These are phyloP conservation scores for Cyprinus carpio DNA, from an alignment of 2,113 vertebrate species.

Conservation along the genomic window DNA sequence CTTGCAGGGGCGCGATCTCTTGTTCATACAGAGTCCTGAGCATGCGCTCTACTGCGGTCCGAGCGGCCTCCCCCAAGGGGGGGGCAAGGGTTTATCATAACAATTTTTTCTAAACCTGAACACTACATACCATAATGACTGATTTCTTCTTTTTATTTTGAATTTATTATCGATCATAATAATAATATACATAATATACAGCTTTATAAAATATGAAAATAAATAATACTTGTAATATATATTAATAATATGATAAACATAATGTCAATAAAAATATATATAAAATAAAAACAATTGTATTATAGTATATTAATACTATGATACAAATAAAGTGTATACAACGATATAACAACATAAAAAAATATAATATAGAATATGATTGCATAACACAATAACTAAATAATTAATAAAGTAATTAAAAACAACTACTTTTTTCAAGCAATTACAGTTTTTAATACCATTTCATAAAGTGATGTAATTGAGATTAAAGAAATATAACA, in stretches of 20 bases:
- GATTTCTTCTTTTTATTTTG: too few relatives aligned
- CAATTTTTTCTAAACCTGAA: too few relatives aligned
- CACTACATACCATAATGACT: too few relatives aligned
- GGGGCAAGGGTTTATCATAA: conserved; percentile 91
- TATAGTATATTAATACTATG: not conserved
- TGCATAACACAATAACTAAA: too few relatives aligned
- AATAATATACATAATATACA: not conserved
- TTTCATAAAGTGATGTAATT: not conserved
- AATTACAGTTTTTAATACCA: not conserved
- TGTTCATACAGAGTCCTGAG: conserved; percentile 79
- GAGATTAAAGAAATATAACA: not conserved
- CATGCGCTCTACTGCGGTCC: conserved; percentile 85
- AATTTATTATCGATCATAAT: not conserved
- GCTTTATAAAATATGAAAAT: not conserved
- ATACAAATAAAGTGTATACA: not conserved
- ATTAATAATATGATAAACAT: not conserved
- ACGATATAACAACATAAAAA: not conserved
- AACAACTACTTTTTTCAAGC: too few relatives aligned
- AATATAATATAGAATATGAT: too few relatives aligned
- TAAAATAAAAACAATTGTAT: not conserved
- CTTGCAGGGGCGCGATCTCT: conserved; percentile 80
- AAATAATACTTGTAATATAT: not conserved
- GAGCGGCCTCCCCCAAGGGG: conserved; percentile 79
- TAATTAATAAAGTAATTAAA: too few relatives aligned
- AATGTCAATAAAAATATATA: not conserved